phyloP scores from a whole-genome alignment of 2,888 invertebrate genomes.

The Pyrochroa serraticornis region DNA sequence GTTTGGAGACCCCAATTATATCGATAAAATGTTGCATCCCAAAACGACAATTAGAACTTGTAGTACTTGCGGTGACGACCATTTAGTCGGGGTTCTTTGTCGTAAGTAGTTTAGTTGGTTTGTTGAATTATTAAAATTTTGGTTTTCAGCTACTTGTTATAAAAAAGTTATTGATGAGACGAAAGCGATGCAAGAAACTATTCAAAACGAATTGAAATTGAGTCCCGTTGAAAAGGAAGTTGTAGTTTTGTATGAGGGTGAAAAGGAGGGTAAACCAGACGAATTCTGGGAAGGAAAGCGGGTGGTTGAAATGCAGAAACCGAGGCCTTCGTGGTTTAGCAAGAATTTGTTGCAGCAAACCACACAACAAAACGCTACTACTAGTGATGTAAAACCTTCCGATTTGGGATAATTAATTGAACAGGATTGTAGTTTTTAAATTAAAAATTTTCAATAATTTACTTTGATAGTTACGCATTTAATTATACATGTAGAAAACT shows the following conservation, averaged over 20 bases:
- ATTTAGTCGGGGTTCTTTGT: slow-evolving; percentile 80
- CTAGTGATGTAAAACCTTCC: slow-evolving; percentile 76
- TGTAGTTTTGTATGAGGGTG: slow-evolving; percentile 83
- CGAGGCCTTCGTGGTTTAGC: slow-evolving; percentile 87
- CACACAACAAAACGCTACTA: slow-evolving; percentile 71
- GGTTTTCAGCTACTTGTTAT: slow-evolving; percentile 79
- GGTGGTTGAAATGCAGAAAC: slow-evolving; percentile 84
- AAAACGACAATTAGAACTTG: slow-evolving; percentile 80
- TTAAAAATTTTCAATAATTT: slow-evolving; percentile 6
- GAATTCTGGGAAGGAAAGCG: slow-evolving; percentile 74
- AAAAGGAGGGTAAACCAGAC: slow-evolving; percentile 68
- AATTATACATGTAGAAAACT: neutral
- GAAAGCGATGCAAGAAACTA: slow-evolving; percentile 75
- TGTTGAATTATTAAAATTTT: slow-evolving; percentile 2
- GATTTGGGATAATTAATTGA: slow-evolving; percentile 66
- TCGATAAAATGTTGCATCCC: slow-evolving; percentile 72
- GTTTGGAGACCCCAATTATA: slow-evolving; percentile 71
- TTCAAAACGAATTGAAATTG: slow-evolving; percentile 71
- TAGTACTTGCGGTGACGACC: slow-evolving; percentile 81
- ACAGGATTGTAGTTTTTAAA: slow-evolving; percentile 1
- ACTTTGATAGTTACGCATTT: neutral
- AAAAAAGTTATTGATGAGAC: slow-evolving; percentile 83
- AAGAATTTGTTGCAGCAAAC: slow-evolving; percentile 81
- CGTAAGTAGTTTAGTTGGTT: slow-evolving; percentile 63
- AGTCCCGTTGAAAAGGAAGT: slow-evolving; percentile 84